phyloP scores from a whole-genome alignment of 2,113 vertebrate species.

The Esox niger region DNA sequence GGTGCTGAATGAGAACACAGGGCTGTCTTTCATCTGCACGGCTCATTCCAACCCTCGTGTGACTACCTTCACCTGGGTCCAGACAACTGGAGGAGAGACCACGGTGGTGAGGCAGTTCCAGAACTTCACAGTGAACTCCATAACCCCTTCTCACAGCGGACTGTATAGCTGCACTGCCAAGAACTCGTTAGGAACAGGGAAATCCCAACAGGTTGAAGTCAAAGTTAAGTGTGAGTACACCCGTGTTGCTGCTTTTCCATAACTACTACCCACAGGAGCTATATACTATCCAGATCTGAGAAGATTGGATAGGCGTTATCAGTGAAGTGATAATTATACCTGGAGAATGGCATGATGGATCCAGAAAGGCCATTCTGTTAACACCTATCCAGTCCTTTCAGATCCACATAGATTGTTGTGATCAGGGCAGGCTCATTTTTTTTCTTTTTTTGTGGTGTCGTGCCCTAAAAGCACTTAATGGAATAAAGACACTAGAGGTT shows the following conservation, averaged over 20 bases:
- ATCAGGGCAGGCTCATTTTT: too few species aligned
- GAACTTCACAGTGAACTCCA: conserved; percentile 2
- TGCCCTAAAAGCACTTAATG: background rate
- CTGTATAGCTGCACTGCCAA: conserved; percentile 44
- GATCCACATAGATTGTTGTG: too few species aligned
- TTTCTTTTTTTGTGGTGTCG: too few species aligned
- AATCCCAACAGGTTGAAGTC: conserved; percentile 26
- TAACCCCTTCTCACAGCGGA: conserved; percentile 40
- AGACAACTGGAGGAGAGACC: background rate
- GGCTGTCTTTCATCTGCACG: conserved; percentile 42
- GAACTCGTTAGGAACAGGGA: conserved; percentile 36
- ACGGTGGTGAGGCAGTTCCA: background rate
- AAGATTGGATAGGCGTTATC: too few species aligned
- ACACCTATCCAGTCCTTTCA: too few species aligned
- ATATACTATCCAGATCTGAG: background rate
- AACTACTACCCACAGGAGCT: background rate
- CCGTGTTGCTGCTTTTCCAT: background rate
- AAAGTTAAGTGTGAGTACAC: conserved; percentile 57
- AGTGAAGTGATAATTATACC: background rate
- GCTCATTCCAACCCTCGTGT: conserved; percentile 28
- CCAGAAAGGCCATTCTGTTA: background rate
- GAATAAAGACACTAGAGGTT: background rate
- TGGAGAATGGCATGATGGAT: background rate
- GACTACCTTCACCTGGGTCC: conserved; percentile 45
- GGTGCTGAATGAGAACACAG: conserved; percentile 27